Percentiles rank a stretch among this genome's conserved stretches.
Conservation (phyloP, 2,888 invertebrate genomes). For the Himalopsyche tibetana region DNA sequence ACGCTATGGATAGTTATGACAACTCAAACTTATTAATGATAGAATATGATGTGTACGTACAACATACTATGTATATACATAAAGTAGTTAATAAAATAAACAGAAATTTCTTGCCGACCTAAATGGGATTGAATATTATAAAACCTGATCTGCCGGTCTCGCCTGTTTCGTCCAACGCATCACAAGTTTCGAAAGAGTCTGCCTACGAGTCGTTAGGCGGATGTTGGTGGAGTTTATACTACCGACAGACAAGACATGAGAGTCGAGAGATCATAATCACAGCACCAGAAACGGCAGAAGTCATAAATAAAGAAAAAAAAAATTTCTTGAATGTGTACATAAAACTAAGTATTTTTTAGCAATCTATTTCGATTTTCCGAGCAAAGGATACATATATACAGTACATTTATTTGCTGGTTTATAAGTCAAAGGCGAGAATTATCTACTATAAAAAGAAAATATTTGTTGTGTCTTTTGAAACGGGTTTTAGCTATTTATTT, state of each 20-base stretch:
- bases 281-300: neutral
- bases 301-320: too few species aligned
- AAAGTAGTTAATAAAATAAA: conserved; percentile 56
- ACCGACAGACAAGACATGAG: neutral
- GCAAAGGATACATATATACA: too few species aligned
- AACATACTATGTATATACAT: neutral
- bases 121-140: conserved; percentile 59
- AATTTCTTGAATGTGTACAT: too few species aligned
- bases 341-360: too few species aligned
- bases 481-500: too few species aligned
- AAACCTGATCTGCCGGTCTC: conserved; percentile 63
- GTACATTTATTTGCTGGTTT: too few species aligned
- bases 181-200: conserved; percentile 51
- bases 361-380: too few species aligned
- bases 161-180: conserved; percentile 46
- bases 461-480: too few species aligned
- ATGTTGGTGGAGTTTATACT: conserved; percentile 47
- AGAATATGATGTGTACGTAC: neutral
- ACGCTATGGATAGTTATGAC: too few species aligned
- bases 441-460: too few species aligned
- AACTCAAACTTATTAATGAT: too few species aligned
- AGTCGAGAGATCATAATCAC: neutral
- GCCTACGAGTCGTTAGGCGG: conserved; percentile 54
- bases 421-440: too few species aligned
- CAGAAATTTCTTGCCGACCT: conserved; percentile 60